Evolutionary conservation across 2,888 invertebrate genomes (phyloP).

Genomic region (Agonum fuliginosum): DNA sequence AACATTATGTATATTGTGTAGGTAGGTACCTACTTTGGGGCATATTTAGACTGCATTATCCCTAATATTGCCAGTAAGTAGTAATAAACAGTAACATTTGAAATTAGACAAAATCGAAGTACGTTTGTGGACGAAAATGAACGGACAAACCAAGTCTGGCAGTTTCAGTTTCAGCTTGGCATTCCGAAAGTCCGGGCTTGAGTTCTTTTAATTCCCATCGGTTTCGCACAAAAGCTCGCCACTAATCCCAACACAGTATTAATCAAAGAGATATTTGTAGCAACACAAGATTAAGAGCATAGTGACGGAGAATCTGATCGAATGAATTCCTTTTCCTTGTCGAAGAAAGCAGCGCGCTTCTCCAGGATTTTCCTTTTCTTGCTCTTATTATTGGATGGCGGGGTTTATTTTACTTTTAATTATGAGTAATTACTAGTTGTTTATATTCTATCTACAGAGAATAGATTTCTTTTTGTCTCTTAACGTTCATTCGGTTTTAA

Average conservation of each 20-base stretch:
- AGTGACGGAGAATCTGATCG: constrained; percentile 44
- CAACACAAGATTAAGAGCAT: constrained; percentile 52
- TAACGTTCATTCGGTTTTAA: too few relatives aligned
- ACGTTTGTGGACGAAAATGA: too few relatives aligned
- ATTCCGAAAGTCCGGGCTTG: constrained; percentile 22
- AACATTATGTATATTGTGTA: too few relatives aligned
- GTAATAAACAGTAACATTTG: too few relatives aligned
- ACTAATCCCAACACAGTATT: constrained; percentile 54
- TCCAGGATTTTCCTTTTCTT: constrained; percentile 13
- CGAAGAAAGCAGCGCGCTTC: constrained; percentile 24
- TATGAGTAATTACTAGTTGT: constrained; percentile 47
- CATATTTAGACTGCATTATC: too few relatives aligned
- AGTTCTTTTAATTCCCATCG: constrained; percentile 56
- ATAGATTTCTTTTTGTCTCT: too few relatives aligned
- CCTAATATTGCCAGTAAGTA: too few relatives aligned
- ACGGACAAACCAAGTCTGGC: too few relatives aligned
- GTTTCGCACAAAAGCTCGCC: constrained; percentile 49
- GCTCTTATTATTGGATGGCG: constrained; percentile 6
- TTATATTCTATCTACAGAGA: background rate
- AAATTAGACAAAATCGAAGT: too few relatives aligned
- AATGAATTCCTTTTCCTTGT: constrained; percentile 43
- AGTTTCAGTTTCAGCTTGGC: background rate
- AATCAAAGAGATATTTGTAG: constrained; percentile 58
- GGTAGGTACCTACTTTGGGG: too few relatives aligned
- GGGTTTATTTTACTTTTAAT: constrained; percentile 41